Percentiles rank a stretch among this genome's conserved stretches.
phyloP scores from a whole-genome alignment of 1,140 invertebrate species.

The Cherax destructor region DNA sequence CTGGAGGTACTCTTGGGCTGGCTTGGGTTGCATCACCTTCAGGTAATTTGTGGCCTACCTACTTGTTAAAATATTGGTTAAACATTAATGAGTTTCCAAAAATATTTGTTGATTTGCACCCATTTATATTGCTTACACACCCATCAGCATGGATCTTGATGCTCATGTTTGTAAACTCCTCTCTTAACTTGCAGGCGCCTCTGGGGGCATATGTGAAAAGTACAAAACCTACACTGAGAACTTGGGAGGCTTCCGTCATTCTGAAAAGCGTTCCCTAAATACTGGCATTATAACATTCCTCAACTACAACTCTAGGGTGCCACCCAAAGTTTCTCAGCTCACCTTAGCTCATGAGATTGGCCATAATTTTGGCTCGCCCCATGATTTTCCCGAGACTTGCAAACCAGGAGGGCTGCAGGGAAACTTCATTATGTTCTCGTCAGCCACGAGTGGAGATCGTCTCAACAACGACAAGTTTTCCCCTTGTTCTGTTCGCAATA shows the following conservation, averaged over 20 bases:
- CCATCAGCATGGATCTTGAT: no score
- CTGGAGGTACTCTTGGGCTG: constrained; percentile 95
- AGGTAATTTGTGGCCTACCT: constrained; percentile 75
- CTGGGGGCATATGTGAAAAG: constrained; percentile 98
- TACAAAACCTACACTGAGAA: constrained; percentile 98
- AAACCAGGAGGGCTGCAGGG: constrained; percentile 88
- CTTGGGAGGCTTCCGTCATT: constrained; percentile 92
- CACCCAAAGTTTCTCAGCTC: constrained; percentile 96
- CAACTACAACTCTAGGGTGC: constrained; percentile 98
- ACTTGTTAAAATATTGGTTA: background rate
- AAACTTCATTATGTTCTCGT: constrained; percentile 99
- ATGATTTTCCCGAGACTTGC: constrained; percentile 95
- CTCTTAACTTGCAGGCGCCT: constrained; percentile 83
- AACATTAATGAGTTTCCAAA: no score
- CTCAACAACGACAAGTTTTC: constrained; percentile 97
- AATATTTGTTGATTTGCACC: no score
- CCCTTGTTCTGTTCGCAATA: constrained; percentile 94
- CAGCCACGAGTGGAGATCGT: constrained; percentile 93
- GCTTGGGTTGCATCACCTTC: constrained; percentile 98
- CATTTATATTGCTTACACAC: no score
- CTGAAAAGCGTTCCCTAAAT: constrained; percentile 95
- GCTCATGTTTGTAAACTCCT: no score
- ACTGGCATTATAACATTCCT: constrained; percentile 99
- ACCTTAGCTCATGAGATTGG: constrained; percentile 99
- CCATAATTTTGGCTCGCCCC: constrained; percentile 98